Conservation (phyloP, 2,888 invertebrate species). For the Cybosia mesomella region DNA sequence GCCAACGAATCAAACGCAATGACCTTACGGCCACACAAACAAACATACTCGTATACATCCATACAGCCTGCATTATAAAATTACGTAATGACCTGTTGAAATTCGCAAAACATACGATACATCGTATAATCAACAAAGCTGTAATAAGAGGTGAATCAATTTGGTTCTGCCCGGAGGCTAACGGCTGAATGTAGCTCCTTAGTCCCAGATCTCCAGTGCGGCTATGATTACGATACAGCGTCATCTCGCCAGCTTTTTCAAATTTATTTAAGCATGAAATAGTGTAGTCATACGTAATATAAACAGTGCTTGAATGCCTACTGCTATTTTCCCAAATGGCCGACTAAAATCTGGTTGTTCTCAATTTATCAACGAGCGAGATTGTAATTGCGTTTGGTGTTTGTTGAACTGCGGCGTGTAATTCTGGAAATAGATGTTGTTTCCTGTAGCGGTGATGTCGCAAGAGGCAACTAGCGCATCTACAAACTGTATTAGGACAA, state of each 20-base stretch:
- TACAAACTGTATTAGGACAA: background rate
- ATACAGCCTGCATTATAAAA: background rate
- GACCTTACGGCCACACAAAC: constrained; percentile 14
- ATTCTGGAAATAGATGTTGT: constrained; percentile 1
- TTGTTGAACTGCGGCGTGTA: background rate
- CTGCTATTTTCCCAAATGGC: constrained; percentile 10
- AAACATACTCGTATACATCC: background rate
- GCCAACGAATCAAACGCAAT: constrained; percentile 11
- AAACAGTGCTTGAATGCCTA: constrained; percentile 15
- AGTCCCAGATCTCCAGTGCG: background rate
- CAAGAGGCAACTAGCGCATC: background rate
- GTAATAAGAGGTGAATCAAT: constrained; percentile 15
- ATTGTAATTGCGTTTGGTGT: constrained; percentile 3
- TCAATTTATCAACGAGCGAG: constrained; percentile 9
- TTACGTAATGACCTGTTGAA: constrained; percentile 35
- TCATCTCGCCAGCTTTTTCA: constrained; percentile 18
- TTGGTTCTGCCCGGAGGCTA: constrained; percentile 16
- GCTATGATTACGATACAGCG: constrained; percentile 2
- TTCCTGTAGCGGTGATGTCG: background rate
- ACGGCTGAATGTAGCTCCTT: background rate
- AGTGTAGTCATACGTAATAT: constrained; percentile 11
- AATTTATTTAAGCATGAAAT: constrained; percentile 14
- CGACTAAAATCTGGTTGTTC: constrained; percentile 12
- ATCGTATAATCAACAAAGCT: constrained; percentile 20
- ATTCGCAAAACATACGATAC: constrained; percentile 35